Base-by-base conservation (phyloP, 2,888 invertebrate genomes). In the Sylvicola cinctus region DNA sequence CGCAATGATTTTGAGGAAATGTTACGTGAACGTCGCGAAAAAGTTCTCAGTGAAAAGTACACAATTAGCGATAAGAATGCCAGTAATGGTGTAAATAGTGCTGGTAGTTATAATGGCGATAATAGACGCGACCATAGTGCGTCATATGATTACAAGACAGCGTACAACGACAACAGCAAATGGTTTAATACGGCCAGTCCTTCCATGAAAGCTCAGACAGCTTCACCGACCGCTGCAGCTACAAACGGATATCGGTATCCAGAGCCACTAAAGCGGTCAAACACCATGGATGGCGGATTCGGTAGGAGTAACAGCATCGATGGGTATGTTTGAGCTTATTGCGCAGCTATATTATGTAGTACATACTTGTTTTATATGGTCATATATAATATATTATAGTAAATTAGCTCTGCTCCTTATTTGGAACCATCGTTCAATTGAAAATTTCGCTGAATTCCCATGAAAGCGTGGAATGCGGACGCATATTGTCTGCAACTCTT, bases 1-100 rank as follows among this genome's bases (percentile, higher is more conserved):
- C 56, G 46, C 46, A 49, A 48, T 41, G 57, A 58, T 42, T 56
- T 58, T 42, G 58, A 58, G 39, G 55, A 58, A 42, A 49, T 53
- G 47, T 48, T 58, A 37, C 51, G 54, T 36, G 55, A 57, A 41
- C 50, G 58, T 29, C 57, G 57, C 40, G 56, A 57, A 44, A 55
- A 55, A 46, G 54, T 57, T 35, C 41, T 39, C 50, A 55, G 38
- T 50, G 44, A 44, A 38, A 45, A 45, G 35, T 45, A 44, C 35
- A 40, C 42, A 14, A 46, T 42, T 26, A 37, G 39, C 36, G 43
- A 43, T 41, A 40, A 40, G 16, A 41, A 36, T 32, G 36, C 39
- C 15, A 39, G 36, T 34, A 36, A 36, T 34, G 32, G 16, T 29
- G 26, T n/a, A 29, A 23, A n/a, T 32, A n/a, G n/a, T n/a, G n/a